Conservation (phyloP, 2,888 invertebrate genomes). For the Eupeodes latifasciatus region DNA sequence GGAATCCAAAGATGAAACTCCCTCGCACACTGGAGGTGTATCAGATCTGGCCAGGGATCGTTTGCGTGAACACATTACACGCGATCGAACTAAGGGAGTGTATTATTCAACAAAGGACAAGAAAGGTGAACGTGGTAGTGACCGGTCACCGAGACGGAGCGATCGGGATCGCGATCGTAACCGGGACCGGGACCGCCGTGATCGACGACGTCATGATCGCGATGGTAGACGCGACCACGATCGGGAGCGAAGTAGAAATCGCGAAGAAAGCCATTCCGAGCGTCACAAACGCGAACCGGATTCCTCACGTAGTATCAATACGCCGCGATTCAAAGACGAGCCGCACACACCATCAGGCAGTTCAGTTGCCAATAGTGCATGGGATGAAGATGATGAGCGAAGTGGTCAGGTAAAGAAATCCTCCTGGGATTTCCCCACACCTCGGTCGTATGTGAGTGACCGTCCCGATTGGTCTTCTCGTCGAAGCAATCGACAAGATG, state of each 20-base stretch:
- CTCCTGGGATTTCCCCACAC: slow-evolving; percentile 97
- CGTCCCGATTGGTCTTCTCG: slow-evolving; percentile 82
- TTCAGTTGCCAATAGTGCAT: slow-evolving; percentile 85
- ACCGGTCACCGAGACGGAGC: slow-evolving; percentile 77
- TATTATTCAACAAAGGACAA: slow-evolving; percentile 78
- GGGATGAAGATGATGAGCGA: slow-evolving; percentile 88
- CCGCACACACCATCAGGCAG: slow-evolving; percentile 92
- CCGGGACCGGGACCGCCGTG: slow-evolving; percentile 81
- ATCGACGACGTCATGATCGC: slow-evolving; percentile 78
- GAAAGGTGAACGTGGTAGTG: slow-evolving; percentile 82
- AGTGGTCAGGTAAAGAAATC: slow-evolving; percentile 88
- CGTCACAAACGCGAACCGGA: slow-evolving; percentile 78
- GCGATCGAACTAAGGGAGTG: slow-evolving; percentile 82
- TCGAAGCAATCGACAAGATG: slow-evolving; percentile 83
- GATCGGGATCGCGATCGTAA: slow-evolving; percentile 73
- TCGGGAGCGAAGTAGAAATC: slow-evolving; percentile 77
- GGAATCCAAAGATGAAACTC: slow-evolving; percentile 93
- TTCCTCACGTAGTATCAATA: slow-evolving; percentile 84
- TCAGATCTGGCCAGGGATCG: slow-evolving; percentile 88
- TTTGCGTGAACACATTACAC: slow-evolving; percentile 88
- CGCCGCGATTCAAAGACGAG: slow-evolving; percentile 91
- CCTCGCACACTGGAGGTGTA: slow-evolving; percentile 96
- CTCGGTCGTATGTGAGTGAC: slow-evolving; percentile 85
- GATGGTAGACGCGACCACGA: slow-evolving; percentile 80
- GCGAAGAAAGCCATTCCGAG: slow-evolving; percentile 77